These are phyloP conservation scores for Mormyrus hasselquistii DNA, from an alignment of 2,797 vertebrate species.

Conservation along the genomic window DNA sequence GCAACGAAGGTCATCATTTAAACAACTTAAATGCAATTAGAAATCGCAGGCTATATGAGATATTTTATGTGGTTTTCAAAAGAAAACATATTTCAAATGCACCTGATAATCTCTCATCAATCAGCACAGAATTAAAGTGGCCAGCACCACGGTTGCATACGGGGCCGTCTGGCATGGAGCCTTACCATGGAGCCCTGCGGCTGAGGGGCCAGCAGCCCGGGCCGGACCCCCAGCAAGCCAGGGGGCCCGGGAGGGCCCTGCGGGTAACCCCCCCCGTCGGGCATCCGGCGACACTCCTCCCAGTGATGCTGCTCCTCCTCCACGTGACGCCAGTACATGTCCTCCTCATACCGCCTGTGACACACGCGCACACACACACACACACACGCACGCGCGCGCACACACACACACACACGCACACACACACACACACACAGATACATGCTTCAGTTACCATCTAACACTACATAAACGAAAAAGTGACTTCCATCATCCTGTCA, in stretches of 20 bases:
- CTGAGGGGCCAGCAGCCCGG: slow-evolving; percentile 84
- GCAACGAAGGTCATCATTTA: background rate
- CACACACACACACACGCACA: too few relatives aligned
- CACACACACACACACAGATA: background rate
- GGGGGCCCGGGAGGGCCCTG: slow-evolving; percentile 86
- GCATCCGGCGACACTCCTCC: slow-evolving; percentile 86
- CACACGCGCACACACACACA: background rate
- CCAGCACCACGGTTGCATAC: background rate
- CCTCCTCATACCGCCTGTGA: slow-evolving; percentile 87
- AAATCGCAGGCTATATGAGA: background rate
- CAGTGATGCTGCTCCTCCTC: slow-evolving; percentile 97
- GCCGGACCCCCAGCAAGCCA: slow-evolving; percentile 86
- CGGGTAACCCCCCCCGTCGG: slow-evolving; percentile 82
- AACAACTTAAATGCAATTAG: background rate
- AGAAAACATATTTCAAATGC: background rate
- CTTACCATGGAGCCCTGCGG: slow-evolving; percentile 39
- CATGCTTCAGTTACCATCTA: too few relatives aligned
- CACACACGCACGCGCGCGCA: too few relatives aligned
- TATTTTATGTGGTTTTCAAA: background rate
- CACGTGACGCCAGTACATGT: slow-evolving; percentile 98
- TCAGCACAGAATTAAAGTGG: background rate
- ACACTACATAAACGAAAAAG: background rate
- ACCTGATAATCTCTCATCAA: background rate
- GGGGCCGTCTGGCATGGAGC: background rate
- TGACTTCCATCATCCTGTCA: background rate